phyloP scores from a whole-genome alignment of 2,797 vertebrate genomes.

The Distichodus sexfasciatus region DNA sequence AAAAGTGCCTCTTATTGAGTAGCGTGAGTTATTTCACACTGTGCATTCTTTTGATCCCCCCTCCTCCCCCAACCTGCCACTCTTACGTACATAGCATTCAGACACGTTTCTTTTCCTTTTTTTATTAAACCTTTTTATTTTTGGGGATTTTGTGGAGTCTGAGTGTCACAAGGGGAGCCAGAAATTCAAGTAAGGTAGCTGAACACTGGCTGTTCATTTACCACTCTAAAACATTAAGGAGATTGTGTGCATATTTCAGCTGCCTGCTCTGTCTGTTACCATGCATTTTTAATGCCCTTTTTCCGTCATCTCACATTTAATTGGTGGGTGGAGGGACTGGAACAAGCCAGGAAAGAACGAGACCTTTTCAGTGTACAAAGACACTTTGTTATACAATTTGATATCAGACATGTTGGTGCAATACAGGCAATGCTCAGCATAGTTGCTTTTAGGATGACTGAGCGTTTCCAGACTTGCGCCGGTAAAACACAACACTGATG shows the following conservation, averaged over 20 bases:
- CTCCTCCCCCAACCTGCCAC: no score
- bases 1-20: constrained; percentile 1
- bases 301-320: constrained; percentile 61
- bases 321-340: constrained; percentile 55
- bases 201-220: constrained; percentile 46
- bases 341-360: constrained; percentile 56
- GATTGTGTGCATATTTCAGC: constrained; percentile 53
- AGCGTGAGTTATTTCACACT: constrained; percentile 19
- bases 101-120: constrained; percentile 1
- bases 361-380: constrained; percentile 56
- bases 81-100: background rate
- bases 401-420: constrained; percentile 32
- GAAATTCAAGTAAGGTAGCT: constrained; percentile 42
- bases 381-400: constrained; percentile 44
- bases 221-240: constrained; percentile 50
- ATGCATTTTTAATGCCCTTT: constrained; percentile 62
- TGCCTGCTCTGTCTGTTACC: constrained; percentile 43
- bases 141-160: constrained; percentile 4
- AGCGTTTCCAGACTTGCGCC: background rate
- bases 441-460: background rate
- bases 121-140: background rate
- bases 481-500: constrained; percentile 7
- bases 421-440: background rate
- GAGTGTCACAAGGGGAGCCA: background rate
- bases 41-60: constrained; percentile 17